These are phyloP conservation scores for Charina bottae DNA, from an alignment of 2,113 vertebrate species.

Conservation along the genomic window DNA sequence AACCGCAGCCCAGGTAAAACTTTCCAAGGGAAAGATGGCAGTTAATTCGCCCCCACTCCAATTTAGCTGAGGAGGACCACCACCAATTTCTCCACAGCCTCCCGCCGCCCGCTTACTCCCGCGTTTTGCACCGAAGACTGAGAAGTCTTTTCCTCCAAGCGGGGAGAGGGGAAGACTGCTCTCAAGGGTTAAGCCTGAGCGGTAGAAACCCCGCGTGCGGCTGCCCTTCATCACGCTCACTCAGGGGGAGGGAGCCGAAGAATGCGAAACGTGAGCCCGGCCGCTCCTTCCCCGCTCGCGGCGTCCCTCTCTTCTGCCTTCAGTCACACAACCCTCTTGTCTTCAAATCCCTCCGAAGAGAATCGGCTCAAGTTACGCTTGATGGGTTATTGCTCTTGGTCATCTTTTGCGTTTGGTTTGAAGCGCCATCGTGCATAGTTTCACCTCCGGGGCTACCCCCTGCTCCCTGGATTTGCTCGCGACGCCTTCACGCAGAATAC, in stretches of 20 bases:
- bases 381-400: neutral
- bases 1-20: slow-evolving; percentile 6
- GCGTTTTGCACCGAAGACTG: neutral
- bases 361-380: neutral
- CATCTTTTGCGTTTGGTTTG: neutral
- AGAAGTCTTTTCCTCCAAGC: neutral
- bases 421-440: neutral
- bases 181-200: neutral
- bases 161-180: neutral
- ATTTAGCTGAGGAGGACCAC: neutral
- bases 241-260: slow-evolving; percentile 10
- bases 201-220: neutral
- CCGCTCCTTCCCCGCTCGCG: neutral
- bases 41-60: neutral
- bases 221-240: neutral
- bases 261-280: slow-evolving; percentile 19
- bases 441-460: neutral
- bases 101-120: neutral
- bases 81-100: neutral
- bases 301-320: neutral
- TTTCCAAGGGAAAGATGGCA: neutral
- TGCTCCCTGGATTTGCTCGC: neutral
- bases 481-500: neutral
- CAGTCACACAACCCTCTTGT: neutral
- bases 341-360: neutral